These are phyloP conservation scores for Drosophila colorata DNA, from an alignment of 2,888 invertebrate genomes.

Conservation along the genomic window DNA sequence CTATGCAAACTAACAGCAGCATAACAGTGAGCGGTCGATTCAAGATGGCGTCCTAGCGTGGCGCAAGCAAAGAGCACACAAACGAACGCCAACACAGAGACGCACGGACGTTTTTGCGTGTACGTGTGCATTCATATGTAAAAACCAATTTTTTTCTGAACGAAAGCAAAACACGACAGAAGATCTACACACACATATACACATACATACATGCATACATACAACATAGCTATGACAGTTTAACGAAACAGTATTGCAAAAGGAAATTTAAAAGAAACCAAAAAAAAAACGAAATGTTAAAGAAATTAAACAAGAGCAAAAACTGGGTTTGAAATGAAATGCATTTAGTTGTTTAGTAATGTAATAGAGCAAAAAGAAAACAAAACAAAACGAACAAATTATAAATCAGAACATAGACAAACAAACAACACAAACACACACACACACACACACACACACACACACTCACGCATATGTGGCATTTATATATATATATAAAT, in stretches of 20 bases:
- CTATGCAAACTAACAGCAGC: conserved; percentile 24
- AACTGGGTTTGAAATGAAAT: conserved; percentile 50
- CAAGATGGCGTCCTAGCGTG: conserved; percentile 20
- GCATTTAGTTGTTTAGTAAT: conserved; percentile 62
- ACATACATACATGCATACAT: not conserved
- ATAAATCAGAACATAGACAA: conserved; percentile 12
- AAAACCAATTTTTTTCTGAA: conserved; percentile 15
- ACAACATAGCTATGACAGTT: conserved; percentile 28
- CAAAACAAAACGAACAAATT: conserved; percentile 11
- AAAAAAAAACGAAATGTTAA: not conserved
- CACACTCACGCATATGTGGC: conserved; percentile 62
- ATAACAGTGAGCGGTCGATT: conserved; percentile 4
- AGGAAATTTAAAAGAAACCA: conserved; percentile 32
- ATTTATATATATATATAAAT: conserved; percentile 74
- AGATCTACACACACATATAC: conserved; percentile 7
- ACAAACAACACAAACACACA: conserved; percentile 33
- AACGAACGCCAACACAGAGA: conserved; percentile 6
- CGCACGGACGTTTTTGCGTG: not conserved
- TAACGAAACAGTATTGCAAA: conserved; percentile 61
- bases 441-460: conserved; percentile 32
- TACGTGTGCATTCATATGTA: conserved; percentile 1
- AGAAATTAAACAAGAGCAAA: conserved; percentile 13
- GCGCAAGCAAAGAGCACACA: conserved; percentile 1
- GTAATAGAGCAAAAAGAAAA: conserved; percentile 28
- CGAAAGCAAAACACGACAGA: conserved; percentile 10